Evolutionary conservation across 2,888 invertebrate species (phyloP).

Genomic region (Meliscaeva auricollis): DNA sequence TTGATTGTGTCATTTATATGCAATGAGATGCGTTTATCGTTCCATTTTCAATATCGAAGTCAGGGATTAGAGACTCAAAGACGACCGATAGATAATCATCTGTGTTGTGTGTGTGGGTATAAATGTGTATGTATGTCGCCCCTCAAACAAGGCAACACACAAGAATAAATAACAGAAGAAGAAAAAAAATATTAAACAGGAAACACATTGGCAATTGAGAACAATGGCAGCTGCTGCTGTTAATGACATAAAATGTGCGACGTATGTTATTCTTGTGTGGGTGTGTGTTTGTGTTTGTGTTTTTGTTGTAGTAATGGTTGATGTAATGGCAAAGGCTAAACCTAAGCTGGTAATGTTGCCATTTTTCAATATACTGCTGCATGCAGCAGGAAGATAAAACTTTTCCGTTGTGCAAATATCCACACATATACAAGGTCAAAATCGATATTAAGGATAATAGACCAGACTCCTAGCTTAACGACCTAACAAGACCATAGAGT

Average conservation of each 20-base stretch:
- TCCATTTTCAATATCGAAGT: constrained; percentile 32
- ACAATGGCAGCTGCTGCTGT: constrained; percentile 63
- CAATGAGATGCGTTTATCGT: constrained; percentile 60
- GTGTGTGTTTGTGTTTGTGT: background rate
- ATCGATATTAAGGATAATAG: constrained; percentile 17
- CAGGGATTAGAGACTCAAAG: background rate
- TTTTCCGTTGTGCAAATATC: background rate
- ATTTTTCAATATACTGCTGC: constrained; percentile 2
- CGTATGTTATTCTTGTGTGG: background rate
- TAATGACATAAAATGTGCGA: constrained; percentile 38
- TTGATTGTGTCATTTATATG: constrained; percentile 58
- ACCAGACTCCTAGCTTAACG: too few relatives aligned
- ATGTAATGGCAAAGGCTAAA: constrained; percentile 1
- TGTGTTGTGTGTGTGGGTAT: background rate
- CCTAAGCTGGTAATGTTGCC: constrained; percentile 17
- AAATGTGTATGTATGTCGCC: constrained; percentile 7
- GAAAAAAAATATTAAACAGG: background rate
- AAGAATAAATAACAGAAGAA: background rate
- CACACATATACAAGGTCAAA: constrained; percentile 30
- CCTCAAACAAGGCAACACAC: background rate
- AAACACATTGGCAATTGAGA: constrained; percentile 20
- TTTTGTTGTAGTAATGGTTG: too few relatives aligned
- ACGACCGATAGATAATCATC: background rate
- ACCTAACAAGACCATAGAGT: background rate
- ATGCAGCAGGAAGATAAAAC: constrained; percentile 5